These are phyloP conservation scores for Pseudomyrmex flavicornis DNA, from an alignment of 1,140 invertebrate species.

Conservation along the genomic window DNA sequence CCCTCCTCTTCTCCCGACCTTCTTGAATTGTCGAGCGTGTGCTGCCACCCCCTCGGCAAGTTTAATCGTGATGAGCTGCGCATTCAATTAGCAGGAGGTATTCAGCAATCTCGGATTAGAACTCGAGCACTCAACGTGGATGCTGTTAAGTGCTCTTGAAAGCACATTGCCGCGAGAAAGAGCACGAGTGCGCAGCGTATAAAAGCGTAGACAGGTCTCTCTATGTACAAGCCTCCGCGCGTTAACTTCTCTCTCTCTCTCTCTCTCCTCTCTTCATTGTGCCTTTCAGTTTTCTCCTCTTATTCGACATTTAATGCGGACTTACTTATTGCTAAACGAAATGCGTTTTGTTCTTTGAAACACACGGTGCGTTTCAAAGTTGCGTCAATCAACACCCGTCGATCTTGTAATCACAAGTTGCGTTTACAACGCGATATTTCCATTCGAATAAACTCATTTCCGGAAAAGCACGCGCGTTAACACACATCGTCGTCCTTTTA, in stretches of 20 bases:
- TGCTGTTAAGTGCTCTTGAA: conserved; percentile 61
- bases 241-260: conserved; percentile 7
- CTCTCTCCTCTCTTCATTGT: conserved; percentile 29
- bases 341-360: conserved; percentile 16
- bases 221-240: conserved; percentile 17
- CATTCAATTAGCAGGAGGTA: conserved; percentile 72
- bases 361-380: neutral
- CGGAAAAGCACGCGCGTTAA: neutral
- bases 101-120: conserved; percentile 72
- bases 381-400: neutral
- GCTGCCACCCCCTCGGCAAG: conserved; percentile 43
- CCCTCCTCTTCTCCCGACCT: no score
- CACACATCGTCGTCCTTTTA: neutral
- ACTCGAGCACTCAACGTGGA: conserved; percentile 56
- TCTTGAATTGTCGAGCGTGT: conserved; percentile 42
- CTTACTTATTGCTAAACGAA: conserved; percentile 40
- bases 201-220: conserved; percentile 44
- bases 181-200: conserved; percentile 51
- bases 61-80: conserved; percentile 62
- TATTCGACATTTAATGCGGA: conserved; percentile 39
- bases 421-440: neutral
- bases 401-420: neutral
- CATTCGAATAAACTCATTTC: neutral
- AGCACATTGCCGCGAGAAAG: conserved; percentile 60
- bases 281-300: conserved; percentile 25